Evolutionary conservation across 2,113 vertebrate genomes (phyloP).

Genomic region (Oreotrochilus melanogaster): DNA sequence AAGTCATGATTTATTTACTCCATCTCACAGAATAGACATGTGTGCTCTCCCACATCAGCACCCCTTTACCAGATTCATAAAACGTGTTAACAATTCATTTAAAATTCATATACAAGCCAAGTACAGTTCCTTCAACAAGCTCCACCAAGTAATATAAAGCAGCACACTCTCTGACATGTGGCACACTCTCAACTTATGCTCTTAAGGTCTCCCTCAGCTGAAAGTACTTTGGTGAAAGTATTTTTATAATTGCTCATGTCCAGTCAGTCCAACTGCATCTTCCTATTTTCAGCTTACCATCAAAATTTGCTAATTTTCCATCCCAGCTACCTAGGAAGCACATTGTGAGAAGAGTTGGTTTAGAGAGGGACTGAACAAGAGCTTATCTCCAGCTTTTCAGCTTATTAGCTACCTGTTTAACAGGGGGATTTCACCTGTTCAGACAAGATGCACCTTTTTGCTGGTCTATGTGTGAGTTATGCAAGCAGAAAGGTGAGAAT

Average conservation of each 20-base stretch:
- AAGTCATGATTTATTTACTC: constrained; percentile 63
- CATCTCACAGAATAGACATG: neutral
- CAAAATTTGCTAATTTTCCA: accelerated
- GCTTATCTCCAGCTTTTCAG: neutral
- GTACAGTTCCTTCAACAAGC: neutral
- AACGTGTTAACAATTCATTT: constrained; percentile 72
- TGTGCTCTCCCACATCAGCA: neutral
- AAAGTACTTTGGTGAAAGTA: neutral
- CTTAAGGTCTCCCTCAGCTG: neutral
- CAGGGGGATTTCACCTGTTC: neutral
- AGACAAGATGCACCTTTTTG: neutral
- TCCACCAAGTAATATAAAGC: neutral
- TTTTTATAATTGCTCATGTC: neutral
- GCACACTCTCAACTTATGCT: neutral
- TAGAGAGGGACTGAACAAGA: neutral
- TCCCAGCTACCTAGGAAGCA: neutral
- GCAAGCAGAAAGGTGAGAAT: neutral
- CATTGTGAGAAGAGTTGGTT: neutral
- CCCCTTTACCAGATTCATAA: constrained; percentile 68
- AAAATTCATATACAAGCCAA: constrained; percentile 28
- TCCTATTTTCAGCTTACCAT: accelerated
- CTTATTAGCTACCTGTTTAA: neutral
- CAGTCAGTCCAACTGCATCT: neutral
- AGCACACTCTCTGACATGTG: constrained; percentile 11
- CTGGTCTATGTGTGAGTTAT: neutral